phyloP scores from a whole-genome alignment of 2,113 vertebrate genomes.

The Turnix velox region DNA sequence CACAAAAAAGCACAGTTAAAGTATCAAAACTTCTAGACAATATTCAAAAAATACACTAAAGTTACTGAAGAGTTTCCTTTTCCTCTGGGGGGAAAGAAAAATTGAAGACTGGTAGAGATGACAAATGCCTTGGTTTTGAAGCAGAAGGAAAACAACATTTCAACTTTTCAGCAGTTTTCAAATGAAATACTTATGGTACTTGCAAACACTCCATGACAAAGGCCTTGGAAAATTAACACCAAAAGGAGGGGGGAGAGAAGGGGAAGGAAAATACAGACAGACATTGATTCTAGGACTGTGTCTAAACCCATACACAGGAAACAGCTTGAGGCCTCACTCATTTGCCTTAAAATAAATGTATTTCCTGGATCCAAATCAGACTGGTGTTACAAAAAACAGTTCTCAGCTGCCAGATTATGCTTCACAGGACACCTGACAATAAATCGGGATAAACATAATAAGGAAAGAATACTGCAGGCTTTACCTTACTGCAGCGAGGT shows the following conservation, averaged over 20 bases:
- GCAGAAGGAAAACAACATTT: neutral
- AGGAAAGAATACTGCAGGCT: neutral
- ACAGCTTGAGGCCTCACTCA: neutral
- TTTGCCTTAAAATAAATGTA: neutral
- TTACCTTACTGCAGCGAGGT: neutral
- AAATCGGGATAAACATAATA: neutral
- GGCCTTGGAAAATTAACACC: neutral
- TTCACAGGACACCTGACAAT: neutral
- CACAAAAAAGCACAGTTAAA: neutral
- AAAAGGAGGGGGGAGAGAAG: neutral
- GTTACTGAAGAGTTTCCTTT: neutral
- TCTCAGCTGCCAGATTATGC: neutral
- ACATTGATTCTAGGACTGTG: neutral
- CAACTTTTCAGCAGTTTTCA: neutral
- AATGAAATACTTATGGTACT: neutral
- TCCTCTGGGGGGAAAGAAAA: neutral
- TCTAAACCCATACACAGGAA: neutral
- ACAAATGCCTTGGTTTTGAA: neutral
- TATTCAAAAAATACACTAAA: neutral
- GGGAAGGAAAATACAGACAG: neutral
- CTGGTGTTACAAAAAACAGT: neutral
- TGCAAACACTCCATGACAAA: neutral
- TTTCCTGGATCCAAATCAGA: neutral
- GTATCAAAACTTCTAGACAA: neutral
- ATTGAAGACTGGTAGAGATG: neutral